These are phyloP conservation scores for Tolmerus cingulatus DNA, from an alignment of 2,888 invertebrate species.

Conservation along the genomic window DNA sequence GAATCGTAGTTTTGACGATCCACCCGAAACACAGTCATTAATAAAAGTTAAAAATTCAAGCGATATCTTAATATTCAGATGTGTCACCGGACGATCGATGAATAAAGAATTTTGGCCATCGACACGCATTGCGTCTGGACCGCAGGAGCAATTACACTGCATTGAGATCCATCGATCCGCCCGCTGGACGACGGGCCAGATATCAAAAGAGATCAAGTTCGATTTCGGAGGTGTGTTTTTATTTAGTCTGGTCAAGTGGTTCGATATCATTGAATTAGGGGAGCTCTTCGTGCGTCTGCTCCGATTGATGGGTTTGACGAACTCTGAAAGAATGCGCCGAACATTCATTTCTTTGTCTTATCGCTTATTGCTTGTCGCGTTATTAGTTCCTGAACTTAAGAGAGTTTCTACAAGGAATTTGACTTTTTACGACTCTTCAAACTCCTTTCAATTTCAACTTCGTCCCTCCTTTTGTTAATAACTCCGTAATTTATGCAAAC, in stretches of 20 bases:
- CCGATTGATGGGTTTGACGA: conserved; percentile 25
- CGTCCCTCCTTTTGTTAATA: not conserved
- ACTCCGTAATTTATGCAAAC: no score
- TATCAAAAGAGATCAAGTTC: conserved; percentile 13
- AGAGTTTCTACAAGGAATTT: not conserved
- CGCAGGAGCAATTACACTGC: not conserved
- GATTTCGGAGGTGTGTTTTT: conserved; percentile 22
- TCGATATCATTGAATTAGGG: conserved; percentile 18
- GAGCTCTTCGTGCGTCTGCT: not conserved
- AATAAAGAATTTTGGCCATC: conserved; percentile 8
- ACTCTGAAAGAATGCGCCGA: conserved; percentile 13
- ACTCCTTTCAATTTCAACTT: not conserved
- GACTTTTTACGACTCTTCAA: not conserved
- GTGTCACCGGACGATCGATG: conserved; percentile 31
- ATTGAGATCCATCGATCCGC: conserved; percentile 2
- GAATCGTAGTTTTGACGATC: not conserved
- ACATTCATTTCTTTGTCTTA: not conserved
- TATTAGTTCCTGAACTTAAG: not conserved
- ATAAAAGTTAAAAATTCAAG: conserved; percentile 10
- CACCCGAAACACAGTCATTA: not conserved
- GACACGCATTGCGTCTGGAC: conserved; percentile 7
- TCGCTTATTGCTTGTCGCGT: not conserved
- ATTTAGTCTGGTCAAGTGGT: conserved; percentile 32
- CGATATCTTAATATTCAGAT: conserved; percentile 25
- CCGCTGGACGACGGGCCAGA: not conserved